Percentiles rank a stretch among this genome's conserved stretches.
These are phyloP conservation scores for Plecotus auritus DNA, from an alignment of 2,113 vertebrate genomes.

Conservation along the genomic window DNA sequence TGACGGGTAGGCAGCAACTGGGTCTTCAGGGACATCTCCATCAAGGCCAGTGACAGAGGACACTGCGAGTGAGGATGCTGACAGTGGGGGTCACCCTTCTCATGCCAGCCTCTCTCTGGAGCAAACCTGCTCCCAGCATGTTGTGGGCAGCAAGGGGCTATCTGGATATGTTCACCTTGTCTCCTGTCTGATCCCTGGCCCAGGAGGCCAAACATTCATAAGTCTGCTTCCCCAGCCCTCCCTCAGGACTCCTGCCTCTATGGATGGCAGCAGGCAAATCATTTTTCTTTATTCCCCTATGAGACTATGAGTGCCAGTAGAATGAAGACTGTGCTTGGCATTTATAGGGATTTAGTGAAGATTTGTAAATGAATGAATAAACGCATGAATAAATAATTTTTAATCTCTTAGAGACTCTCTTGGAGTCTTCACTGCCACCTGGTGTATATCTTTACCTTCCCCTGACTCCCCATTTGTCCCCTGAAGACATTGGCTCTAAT, in stretches of 20 bases:
- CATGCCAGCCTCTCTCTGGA: not conserved
- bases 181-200: not conserved
- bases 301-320: not conserved
- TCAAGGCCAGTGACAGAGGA: not conserved
- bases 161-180: not conserved
- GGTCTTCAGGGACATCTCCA: not conserved
- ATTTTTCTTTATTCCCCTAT: not conserved
- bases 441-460: not conserved
- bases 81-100: not conserved
- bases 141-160: not conserved
- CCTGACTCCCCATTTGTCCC: accelerated
- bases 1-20: accelerated
- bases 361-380: not conserved
- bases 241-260: not conserved
- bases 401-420: not conserved
- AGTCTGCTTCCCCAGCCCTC: not conserved
- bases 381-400: not conserved
- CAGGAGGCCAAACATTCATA: not conserved
- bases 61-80: accelerated
- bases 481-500: not conserved
- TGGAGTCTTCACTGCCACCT: not conserved
- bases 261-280: no score
- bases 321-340: not conserved
- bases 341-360: not conserved
- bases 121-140: not conserved